Evolutionary conservation across 2,888 invertebrate species (phyloP).

Genomic region (Volucella zonaria): DNA sequence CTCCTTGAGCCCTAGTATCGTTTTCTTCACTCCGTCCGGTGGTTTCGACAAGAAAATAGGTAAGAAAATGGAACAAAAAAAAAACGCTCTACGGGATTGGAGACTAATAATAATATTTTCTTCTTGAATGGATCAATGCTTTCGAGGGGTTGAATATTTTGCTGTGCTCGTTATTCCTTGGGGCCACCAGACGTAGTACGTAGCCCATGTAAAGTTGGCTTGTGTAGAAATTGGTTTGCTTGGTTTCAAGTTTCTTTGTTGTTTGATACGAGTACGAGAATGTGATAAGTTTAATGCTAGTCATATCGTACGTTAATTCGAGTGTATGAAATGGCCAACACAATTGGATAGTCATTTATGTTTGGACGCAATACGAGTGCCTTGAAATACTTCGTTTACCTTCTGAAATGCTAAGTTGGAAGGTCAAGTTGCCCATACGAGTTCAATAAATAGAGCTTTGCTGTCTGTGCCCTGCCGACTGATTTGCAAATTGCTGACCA

Average conservation of each 20-base stretch:
- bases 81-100: conserved; percentile 63
- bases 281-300: conserved; percentile 55
- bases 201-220: conserved; percentile 36
- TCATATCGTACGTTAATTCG: conserved; percentile 58
- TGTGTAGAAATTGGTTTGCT: conserved; percentile 10
- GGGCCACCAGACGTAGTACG: conserved; percentile 1
- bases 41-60: conserved; percentile 20
- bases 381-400: too few relatives aligned
- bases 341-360: conserved; percentile 48
- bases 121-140: conserved; percentile 70
- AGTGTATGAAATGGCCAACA: conserved; percentile 43
- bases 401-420: too few relatives aligned
- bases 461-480: too few relatives aligned
- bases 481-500: too few relatives aligned
- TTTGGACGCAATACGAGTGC: too few relatives aligned
- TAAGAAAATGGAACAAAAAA: conserved; percentile 7
- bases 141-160: conserved; percentile 31
- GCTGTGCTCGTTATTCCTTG: conserved; percentile 39
- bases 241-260: conserved; percentile 65
- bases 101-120: conserved; percentile 74
- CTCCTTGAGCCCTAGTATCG: conserved; percentile 58
- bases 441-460: too few relatives aligned
- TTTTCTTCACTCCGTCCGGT: conserved; percentile 45
- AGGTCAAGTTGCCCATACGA: too few relatives aligned
- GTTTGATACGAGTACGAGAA: conserved; percentile 39